Base-by-base conservation (phyloP, 2,113 vertebrate genomes). In the Megaleporinus macrocephalus region DNA sequence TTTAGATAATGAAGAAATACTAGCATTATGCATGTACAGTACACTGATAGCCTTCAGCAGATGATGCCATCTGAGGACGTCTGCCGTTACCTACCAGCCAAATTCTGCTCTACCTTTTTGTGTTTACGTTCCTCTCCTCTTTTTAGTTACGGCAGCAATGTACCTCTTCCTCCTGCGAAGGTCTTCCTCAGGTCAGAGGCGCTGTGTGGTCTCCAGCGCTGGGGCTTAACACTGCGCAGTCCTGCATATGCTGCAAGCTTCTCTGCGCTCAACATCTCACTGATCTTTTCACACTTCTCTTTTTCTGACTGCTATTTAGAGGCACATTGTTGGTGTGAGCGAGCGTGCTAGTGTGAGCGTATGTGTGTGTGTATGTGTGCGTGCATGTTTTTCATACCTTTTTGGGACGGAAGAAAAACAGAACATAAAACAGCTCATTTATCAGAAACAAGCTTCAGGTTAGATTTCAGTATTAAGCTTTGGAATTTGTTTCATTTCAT, bases 261-360 rank as follows among this genome's bases (percentile, higher is more conserved):
- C 55, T 71, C 76, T 62, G 63, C 30, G n/a, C 51, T 66, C 76
- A 59, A 63, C 84, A 83, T 86, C 72, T 51, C 84, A 71, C 71
- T 79, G 83, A 41, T 71, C 65, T 77, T 76, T 86, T 80, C 84
- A 83, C 76, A 83, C 84, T 86, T 86, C 84, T 80, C 80, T 83
- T 83, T 85, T 86, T 78, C 72, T 80, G 57, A 83, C 30, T 61
- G 72, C 80, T 86, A 83, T 86, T 86, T 83, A 62, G 65, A 86
- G 77, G 33, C 65, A 83, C 55, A 69, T 78, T 62, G 70, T 85
- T 5, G 49, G 41, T 49, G 61, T 15, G 33, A 30, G 47, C 72
- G 59, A 47, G 51, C 18, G 41, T 24, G 2, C 72, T n/a, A 44
- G 36, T 24, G 7, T 3, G 7, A 15, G 69, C 22, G 73, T 27